Evolutionary conservation across 2,888 invertebrate genomes (phyloP), one percentile per base, ranked within the genome.

Genomic region (Orthonevra nobilis): DNA sequence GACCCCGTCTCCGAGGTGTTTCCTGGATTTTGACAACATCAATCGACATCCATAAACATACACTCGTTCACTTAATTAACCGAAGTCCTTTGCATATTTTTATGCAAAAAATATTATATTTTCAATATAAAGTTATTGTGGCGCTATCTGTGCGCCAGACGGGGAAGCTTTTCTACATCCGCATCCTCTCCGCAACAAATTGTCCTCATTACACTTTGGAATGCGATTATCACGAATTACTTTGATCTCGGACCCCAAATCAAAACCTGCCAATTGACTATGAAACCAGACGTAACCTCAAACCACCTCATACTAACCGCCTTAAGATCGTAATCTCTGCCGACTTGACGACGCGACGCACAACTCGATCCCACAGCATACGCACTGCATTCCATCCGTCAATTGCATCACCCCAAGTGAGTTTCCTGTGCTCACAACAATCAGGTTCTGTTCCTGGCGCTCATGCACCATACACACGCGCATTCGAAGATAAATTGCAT

Each of bases 351-450:
- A 20, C 3, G 10, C 34, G 10, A 26, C 20, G 19, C 48, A 56
- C 7, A 50, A 58, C 58, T 64, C 60, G 61, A 20, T 34, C 10
- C 12, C 10, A 63, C 30, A 34, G 28, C n/a, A 26, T 30, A 32
- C 23, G 20, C 52, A 40, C 44, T 60, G 36, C 44, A 70, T 54
- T 58, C 44, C 40, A 60, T 69, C 56, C 70, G 38, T 70, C 70
- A 70, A 60, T 70, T 34, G 77, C 12, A 64, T 63, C 63, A 48
- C 26, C 38, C 26, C 42, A 44, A 23, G 23, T 23, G 30, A 14
- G 58, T 64, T 70, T 70, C 77, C 77, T 70, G 77, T 56, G n/a
- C n/a, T n/a, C n/a, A n/a, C n/a, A 52, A 38, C 30, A 70, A 64
- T 70, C 75, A 46, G 46, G 70, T 70, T 70, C 52, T 58, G 26